Conservation (phyloP, 2,888 invertebrate genomes). For the Acanthosepion esculentum region DNA sequence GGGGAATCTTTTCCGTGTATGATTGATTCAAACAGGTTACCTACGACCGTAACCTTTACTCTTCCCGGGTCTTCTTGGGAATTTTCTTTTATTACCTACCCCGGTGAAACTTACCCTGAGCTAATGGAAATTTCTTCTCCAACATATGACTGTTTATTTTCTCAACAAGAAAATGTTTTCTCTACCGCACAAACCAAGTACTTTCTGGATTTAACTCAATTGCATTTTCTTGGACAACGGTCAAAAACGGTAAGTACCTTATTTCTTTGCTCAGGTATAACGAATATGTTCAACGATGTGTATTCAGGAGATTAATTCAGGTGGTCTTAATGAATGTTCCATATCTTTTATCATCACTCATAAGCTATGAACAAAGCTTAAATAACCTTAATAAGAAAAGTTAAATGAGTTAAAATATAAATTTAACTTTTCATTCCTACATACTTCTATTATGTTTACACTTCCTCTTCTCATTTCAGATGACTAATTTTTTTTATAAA, state of each 20-base stretch:
- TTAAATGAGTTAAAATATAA: no score
- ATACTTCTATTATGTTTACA: no score
- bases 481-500: no score
- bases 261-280: background rate
- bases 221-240: background rate
- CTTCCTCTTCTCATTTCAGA: no score
- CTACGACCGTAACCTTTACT: background rate
- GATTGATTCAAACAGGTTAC: background rate
- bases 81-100: constrained; percentile 3
- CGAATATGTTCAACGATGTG: no score
- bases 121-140: background rate
- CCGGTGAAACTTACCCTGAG: constrained; percentile 33
- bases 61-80: background rate
- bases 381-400: no score
- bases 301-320: no score
- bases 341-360: no score
- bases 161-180: background rate
- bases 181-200: background rate
- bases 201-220: constrained; percentile 22
- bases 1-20: background rate
- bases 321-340: no score
- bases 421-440: no score
- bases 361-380: no score
- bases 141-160: background rate
- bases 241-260: background rate